Evolutionary conservation across 1,140 invertebrate genomes (phyloP), one percentile per base, ranked within the genome.

Genomic region (Phymastichus coffea): DNA sequence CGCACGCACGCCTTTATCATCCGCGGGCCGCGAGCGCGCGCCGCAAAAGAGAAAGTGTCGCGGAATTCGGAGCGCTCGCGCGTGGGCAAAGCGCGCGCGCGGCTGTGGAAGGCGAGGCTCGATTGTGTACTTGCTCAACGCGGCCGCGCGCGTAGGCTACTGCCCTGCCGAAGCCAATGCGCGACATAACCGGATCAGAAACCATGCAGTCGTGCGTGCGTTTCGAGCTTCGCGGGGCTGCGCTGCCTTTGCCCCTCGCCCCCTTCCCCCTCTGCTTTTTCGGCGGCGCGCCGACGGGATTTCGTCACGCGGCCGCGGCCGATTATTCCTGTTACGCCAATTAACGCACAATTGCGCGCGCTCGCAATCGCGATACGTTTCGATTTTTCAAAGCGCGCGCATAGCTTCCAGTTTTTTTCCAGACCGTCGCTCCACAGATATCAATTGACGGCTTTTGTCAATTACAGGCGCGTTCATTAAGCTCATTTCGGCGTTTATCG

Each of bases 101-200:
- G n/a, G n/a, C n/a, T n/a, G n/a, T n/a, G n/a, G n/a, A 41, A 57
- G 55, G 55, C 55, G 55, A 57, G 55, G 57, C 57, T 57, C 55
- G 55, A 57, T 57, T 57, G 30, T 53, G 30, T 19, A 4, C 30
- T 3, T 10, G 14, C 7, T 4, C 20, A 1, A 15, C 14, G 28
- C 41, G 28, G 25, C 12, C 17, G 12, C 2, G 3, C 46, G 7
- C 33, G 19, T 14, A 25, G 15, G 41, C 41, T 47, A 23, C 26
- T 49, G n/a, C n/a, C 41, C 33, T 30, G 40, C 43, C 37, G 33
- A 66, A 33, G 61, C 52, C 49, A 44, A 20, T 40, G 60, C 22
- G 40, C n/a, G n/a, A 64, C 67, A 68, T 78, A 80, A 79, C 71
- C 70, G 77, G 77, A 79, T 80, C 72, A 80, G 78, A 80, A 80